phyloP scores from a whole-genome alignment of 92 coral and sea anemone species.

The Epizoanthus ramosus region DNA sequence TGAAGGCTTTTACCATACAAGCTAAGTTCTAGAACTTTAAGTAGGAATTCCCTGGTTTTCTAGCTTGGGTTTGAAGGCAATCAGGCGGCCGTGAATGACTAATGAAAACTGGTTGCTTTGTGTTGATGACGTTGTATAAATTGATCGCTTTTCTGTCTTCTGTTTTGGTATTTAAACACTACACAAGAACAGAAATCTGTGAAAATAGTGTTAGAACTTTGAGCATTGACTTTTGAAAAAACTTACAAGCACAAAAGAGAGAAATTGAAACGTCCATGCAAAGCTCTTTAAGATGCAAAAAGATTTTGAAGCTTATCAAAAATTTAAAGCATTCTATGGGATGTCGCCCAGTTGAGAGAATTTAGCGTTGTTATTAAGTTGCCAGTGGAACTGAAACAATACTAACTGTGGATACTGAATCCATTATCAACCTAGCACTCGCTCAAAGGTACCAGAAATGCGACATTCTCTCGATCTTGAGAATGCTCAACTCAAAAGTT shows the following conservation, averaged over 20 bases:
- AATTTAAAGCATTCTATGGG: constrained; percentile 83
- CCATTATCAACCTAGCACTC: neutral
- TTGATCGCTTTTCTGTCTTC: constrained; percentile 11
- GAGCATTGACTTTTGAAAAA: constrained; percentile 4
- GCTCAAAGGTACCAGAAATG: too few relatives aligned
- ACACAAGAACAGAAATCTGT: constrained; percentile 2
- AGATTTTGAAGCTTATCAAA: constrained; percentile 93
- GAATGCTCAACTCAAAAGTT: too few relatives aligned
- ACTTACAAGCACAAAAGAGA: constrained; percentile 52
- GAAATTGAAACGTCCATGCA: constrained; percentile 49
- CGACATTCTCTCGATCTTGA: too few relatives aligned
- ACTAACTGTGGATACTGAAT: neutral
- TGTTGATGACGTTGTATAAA: constrained; percentile 27
- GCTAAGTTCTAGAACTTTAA: neutral
- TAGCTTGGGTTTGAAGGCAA: neutral
- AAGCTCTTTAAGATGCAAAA: constrained; percentile 93
- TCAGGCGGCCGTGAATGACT: constrained; percentile 30
- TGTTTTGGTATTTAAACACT: constrained; percentile 38
- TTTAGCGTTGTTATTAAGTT: constrained; percentile 45
- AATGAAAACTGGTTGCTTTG: constrained; percentile 55
- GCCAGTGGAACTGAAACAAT: constrained; percentile 28
- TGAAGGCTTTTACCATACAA: neutral
- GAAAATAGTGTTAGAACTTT: constrained; percentile 20
- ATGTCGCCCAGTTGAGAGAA: constrained; percentile 57
- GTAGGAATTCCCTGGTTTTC: neutral